These are phyloP conservation scores for Stegostoma tigrinum DNA, from an alignment of 2,113 vertebrate species.

Conservation along the genomic window DNA sequence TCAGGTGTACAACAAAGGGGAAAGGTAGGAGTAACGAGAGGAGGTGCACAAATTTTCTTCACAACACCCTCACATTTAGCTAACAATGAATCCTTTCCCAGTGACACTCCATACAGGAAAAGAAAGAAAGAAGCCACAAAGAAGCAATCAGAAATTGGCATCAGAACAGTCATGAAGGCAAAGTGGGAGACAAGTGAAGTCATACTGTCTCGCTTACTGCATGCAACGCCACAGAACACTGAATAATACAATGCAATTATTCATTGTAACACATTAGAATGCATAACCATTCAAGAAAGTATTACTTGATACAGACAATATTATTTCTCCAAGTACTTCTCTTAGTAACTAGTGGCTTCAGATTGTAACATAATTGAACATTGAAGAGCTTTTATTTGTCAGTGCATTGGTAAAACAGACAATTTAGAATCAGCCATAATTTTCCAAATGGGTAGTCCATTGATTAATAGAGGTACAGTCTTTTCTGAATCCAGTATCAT, in stretches of 20 bases:
- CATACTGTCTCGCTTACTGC: background rate
- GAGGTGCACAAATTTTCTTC: background rate
- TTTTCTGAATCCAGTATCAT: background rate
- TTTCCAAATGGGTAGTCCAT: constrained; percentile 10
- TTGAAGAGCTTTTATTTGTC: background rate
- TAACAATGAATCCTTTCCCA: background rate
- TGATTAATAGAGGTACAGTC: background rate
- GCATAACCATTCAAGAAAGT: background rate
- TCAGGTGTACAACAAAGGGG: background rate
- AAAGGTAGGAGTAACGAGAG: background rate
- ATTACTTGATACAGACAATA: background rate
- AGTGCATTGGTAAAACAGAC: constrained; percentile 9
- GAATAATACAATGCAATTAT: background rate
- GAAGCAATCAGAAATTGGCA: background rate
- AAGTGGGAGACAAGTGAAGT: background rate
- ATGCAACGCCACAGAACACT: background rate
- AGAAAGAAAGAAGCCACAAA: background rate
- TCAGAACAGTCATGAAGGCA: background rate
- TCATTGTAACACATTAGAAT: background rate
- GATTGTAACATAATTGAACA: constrained; percentile 12
- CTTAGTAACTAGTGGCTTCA: background rate
- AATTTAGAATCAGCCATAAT: background rate
- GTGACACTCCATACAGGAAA: background rate
- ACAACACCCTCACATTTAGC: background rate
- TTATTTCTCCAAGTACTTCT: background rate